Percentiles rank a stretch among this genome's conserved stretches.
phyloP scores from a whole-genome alignment of 2,888 invertebrate species.

The Platycheirus rosarum region DNA sequence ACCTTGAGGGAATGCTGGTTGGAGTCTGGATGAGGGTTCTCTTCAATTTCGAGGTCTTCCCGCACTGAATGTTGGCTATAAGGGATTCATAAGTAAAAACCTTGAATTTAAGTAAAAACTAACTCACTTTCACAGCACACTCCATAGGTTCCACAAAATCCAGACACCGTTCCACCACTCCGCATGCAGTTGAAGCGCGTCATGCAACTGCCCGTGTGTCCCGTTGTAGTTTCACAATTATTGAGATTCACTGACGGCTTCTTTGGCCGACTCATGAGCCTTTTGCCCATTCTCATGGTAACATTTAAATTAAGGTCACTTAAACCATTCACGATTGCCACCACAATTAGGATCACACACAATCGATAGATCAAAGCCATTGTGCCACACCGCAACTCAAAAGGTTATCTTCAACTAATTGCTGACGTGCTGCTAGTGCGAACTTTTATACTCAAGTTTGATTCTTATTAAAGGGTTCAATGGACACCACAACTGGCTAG shows the following conservation, averaged over 20 bases:
- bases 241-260: slow-evolving; percentile 55
- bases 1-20: slow-evolving; percentile 72
- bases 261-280: slow-evolving; percentile 11
- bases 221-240: slow-evolving; percentile 79
- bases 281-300: slow-evolving; percentile 39
- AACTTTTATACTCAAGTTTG: slow-evolving; percentile 54
- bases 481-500: slow-evolving; percentile 55
- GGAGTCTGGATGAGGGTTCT: slow-evolving; percentile 80
- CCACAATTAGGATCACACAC: background rate
- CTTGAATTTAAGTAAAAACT: background rate
- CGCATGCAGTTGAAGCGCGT: slow-evolving; percentile 80
- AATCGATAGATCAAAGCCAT: slow-evolving; percentile 33
- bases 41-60: slow-evolving; percentile 78
- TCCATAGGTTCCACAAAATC: slow-evolving; percentile 80
- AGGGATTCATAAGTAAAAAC: background rate
- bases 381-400: slow-evolving; percentile 29
- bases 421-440: slow-evolving; percentile 41
- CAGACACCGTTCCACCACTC: slow-evolving; percentile 79
- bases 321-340: background rate
- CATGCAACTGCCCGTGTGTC: slow-evolving; percentile 79
- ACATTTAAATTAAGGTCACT: background rate
- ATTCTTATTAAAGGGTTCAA: slow-evolving; percentile 47
- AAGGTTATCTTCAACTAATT: slow-evolving; percentile 55
- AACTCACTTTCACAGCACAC: slow-evolving; percentile 81
- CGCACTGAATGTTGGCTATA: slow-evolving; percentile 80